Conservation (phyloP, 2,113 vertebrate species). For the Cryptomyrus ogoouensis region DNA sequence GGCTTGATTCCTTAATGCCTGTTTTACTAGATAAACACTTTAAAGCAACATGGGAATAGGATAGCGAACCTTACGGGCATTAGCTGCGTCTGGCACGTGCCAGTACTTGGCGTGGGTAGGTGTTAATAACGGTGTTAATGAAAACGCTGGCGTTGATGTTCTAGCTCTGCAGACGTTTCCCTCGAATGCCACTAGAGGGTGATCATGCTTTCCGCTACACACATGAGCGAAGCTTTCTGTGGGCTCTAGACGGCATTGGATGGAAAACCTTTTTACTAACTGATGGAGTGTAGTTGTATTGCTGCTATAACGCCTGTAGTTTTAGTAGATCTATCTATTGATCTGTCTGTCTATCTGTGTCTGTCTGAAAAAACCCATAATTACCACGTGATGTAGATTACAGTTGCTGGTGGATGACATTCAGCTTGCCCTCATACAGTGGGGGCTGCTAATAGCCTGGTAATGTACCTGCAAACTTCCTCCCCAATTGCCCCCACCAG, state of each 20-base stretch:
- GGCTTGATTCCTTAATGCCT: neutral
- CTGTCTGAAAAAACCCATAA: neutral
- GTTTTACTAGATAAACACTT: neutral
- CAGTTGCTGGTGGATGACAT: neutral
- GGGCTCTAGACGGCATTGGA: neutral
- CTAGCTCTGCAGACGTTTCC: neutral
- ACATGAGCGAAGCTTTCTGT: neutral
- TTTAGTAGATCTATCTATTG: neutral
- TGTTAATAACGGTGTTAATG: constrained; percentile 1
- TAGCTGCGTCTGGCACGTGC: neutral
- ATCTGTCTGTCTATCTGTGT: neutral
- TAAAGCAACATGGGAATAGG: neutral
- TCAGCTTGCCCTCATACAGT: neutral
- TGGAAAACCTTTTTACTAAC: neutral
- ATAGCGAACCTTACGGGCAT: neutral
- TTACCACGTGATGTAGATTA: neutral
- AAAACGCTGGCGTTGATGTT: neutral
- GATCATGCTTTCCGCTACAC: neutral
- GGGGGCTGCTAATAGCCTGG: neutral
- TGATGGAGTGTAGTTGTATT: neutral
- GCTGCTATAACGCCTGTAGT: neutral
- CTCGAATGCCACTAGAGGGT: constrained; percentile 17
- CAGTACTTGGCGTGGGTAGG: neutral
- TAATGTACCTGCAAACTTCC: neutral
- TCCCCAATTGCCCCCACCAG: neutral